phyloP scores from a whole-genome alignment of 1,140 invertebrate species.

The Coelopa frigida region DNA sequence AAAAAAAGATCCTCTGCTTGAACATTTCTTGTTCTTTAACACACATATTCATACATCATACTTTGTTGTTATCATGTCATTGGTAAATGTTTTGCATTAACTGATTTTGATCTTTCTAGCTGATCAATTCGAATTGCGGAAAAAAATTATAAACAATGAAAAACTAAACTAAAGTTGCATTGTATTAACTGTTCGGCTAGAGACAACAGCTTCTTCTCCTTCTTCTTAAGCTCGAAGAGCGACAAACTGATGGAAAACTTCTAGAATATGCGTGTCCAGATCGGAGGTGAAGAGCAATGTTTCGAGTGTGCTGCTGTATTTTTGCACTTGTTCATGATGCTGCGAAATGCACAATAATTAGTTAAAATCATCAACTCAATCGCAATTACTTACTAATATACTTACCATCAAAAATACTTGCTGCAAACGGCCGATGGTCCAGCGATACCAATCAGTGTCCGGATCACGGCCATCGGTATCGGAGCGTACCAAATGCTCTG shows the following conservation, averaged over 20 bases:
- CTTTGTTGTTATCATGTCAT: no score
- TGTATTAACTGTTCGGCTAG: no score
- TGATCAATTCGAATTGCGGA: no score
- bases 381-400: constrained; percentile 7
- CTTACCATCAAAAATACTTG: constrained; percentile 92
- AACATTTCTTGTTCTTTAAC: no score
- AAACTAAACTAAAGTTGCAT: no score
- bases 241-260: constrained; percentile 96
- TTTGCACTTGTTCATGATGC: constrained; percentile 98
- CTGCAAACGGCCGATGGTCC: constrained; percentile 89
- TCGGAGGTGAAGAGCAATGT: constrained; percentile 93
- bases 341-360: constrained; percentile 42
- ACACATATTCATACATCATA: no score
- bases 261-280: constrained; percentile 90
- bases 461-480: constrained; percentile 90
- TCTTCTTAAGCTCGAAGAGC: constrained; percentile 46
- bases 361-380: neutral
- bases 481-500: constrained; percentile 88
- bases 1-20: no score
- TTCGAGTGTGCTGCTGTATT: constrained; percentile 90
- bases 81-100: no score
- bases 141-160: no score
- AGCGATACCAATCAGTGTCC: constrained; percentile 94
- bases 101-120: no score
- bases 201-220: no score